Conservation (phyloP, 2,888 invertebrate species). For the Eledone cirrhosa region DNA sequence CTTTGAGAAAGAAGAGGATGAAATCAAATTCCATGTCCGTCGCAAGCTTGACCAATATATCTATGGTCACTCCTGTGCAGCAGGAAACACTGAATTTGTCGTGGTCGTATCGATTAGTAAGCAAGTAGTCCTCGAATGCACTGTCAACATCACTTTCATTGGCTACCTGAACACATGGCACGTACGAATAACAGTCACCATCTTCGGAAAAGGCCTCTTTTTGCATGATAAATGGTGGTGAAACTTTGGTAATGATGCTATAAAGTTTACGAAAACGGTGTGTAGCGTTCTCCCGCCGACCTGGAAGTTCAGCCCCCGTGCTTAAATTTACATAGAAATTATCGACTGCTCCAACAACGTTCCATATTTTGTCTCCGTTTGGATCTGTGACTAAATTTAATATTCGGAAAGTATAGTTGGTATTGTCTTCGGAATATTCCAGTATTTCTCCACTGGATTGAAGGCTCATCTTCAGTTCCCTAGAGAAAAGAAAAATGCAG, state of each 20-base stretch:
- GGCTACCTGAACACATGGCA: conserved; percentile 72
- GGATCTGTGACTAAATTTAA: conserved; percentile 8
- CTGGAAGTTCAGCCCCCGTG: conserved; percentile 16
- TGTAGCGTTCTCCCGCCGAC: background rate
- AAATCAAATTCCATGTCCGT: conserved; percentile 87
- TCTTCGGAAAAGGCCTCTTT: conserved; percentile 73
- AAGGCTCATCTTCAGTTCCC: conserved; percentile 32
- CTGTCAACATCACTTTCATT: conserved; percentile 52
- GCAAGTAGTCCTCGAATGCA: conserved; percentile 60
- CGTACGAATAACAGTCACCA: conserved; percentile 48
- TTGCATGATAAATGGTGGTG: conserved; percentile 84
- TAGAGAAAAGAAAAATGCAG: background rate
- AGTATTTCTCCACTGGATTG: conserved; percentile 25
- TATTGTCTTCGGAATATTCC: conserved; percentile 27
- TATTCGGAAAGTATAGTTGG: conserved; percentile 30
- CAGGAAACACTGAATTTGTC: conserved; percentile 69
- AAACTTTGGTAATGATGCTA: conserved; percentile 25
- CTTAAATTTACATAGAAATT: conserved; percentile 5
- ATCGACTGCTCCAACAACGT: conserved; percentile 18
- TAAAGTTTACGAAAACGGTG: conserved; percentile 21
- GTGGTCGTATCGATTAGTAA: conserved; percentile 36
- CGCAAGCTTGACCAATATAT: conserved; percentile 83
- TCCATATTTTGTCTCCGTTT: conserved; percentile 1
- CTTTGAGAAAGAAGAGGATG: conserved; percentile 75
- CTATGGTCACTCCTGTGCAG: conserved; percentile 87